Evolutionary conservation across 2,113 vertebrate species (phyloP), one percentile per base, ranked within the genome.

Genomic region (Lophochroa leadbeateri): DNA sequence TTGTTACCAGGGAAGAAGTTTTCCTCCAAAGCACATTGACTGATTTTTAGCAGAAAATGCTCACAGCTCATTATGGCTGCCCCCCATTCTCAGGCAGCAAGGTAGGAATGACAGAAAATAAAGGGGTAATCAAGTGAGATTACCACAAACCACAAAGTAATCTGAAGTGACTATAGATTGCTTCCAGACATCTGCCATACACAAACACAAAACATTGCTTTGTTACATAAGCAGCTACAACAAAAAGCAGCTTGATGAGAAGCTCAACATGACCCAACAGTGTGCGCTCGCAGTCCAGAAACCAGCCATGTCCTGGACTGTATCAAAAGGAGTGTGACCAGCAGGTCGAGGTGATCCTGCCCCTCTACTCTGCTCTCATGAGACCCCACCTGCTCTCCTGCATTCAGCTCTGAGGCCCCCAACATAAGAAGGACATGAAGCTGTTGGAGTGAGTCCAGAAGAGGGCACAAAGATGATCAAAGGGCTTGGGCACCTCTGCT

Each of bases 1-100:
- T 21, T 28, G 39, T 68, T 27, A 68, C 16, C 20, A 57, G 10
- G 67, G 58, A 79, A 71, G 9, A 82, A 43, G 41, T 43, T 25
- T 68, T 65, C 53, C n/a, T 72, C 27, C 35, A 72, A 19, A 84
- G n/a, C 46, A 55, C 0, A 0, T 12, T 39, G 52, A 33, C 21
- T 69, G 57, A 39, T 57, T 92, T 55, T 65, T 46, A 77, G 13
- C 4, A 60, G 71, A 57, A 80, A 82, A 78, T 13, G 41, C 25
- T 37, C 28, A 28, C 0, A 43, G 46, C 3, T 63, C 21, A n/a
- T 33, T 67, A 47, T 49, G 28, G 63, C 11, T 90, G 74, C 8
- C 15, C 16, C 21, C 9, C 10, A 21, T 44, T 77, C 81, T 72
- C 3, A 2, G 11, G 31, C 43, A 89, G 64, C 49, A 65, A 70